Conservation (phyloP, 2,888 invertebrate genomes). For the Amorpha juglandis region DNA sequence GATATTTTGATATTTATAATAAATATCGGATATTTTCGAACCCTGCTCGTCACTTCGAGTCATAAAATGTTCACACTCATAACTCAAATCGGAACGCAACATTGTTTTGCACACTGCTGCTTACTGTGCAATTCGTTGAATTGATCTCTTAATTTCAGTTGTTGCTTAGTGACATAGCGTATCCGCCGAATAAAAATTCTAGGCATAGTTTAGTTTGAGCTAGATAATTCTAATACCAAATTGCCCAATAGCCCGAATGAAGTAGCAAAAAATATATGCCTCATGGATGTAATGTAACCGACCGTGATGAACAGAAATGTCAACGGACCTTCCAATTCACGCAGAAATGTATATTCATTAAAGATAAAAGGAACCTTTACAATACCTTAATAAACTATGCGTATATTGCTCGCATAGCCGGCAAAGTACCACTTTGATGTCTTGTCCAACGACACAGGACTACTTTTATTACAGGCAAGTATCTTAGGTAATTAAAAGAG, state of each 20-base stretch:
- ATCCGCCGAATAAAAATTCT: too few species aligned
- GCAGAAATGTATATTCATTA: background rate
- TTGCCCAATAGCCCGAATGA: background rate
- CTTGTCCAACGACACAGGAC: background rate
- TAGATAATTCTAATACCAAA: background rate
- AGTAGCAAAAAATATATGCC: background rate
- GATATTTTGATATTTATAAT: too few species aligned
- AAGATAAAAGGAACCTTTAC: background rate
- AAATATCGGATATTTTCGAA: too few species aligned
- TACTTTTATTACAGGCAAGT: background rate
- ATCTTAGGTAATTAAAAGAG: background rate
- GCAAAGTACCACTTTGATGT: constrained; percentile 12
- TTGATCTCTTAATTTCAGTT: too few species aligned
- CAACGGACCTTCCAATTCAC: background rate
- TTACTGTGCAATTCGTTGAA: too few species aligned
- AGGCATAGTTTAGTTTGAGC: too few species aligned
- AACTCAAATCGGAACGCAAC: too few species aligned
- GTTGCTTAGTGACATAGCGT: too few species aligned
- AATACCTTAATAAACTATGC: constrained; percentile 12
- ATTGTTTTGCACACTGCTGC: too few species aligned
- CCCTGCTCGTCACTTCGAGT: too few species aligned
- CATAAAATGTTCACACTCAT: too few species aligned
- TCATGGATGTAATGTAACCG: background rate
- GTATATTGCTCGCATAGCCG: constrained; percentile 16
- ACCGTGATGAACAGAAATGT: constrained; percentile 4